Conservation (phyloP, 2,113 vertebrate genomes). For the Melierax canorus region DNA sequence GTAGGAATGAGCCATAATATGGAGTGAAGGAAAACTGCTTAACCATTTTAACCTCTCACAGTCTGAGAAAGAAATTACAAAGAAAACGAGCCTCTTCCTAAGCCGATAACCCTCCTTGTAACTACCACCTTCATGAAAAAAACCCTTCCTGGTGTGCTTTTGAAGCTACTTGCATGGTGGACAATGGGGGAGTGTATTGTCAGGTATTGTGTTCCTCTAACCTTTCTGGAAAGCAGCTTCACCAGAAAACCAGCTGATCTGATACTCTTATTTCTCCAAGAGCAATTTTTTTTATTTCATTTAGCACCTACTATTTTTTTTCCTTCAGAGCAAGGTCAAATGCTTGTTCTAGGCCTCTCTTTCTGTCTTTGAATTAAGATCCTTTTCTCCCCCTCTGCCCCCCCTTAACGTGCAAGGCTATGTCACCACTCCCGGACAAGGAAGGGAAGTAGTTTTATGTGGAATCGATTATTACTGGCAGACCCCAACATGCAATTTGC, state of each 20-base stretch:
- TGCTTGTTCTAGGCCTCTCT: not conserved
- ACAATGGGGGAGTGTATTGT: not conserved
- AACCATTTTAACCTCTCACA: constrained; percentile 60
- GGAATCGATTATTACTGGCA: not conserved
- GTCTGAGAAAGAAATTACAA: constrained; percentile 38
- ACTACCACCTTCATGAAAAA: not conserved
- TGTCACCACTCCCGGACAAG: not conserved
- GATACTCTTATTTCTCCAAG: constrained; percentile 11
- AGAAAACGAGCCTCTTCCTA: constrained; percentile 11
- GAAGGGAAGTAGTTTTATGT: constrained; percentile 14
- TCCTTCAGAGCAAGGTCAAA: constrained; percentile 35
- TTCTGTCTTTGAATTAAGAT: constrained; percentile 37
- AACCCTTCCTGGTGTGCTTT: not conserved
- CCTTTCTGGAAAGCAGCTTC: not conserved
- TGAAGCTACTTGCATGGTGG: not conserved
- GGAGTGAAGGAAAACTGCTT: constrained; percentile 47
- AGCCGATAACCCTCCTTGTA: not conserved
- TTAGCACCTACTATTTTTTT: not conserved
- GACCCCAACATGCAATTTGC: not conserved
- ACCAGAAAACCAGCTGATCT: constrained; percentile 4
- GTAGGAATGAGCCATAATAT: constrained; percentile 53
- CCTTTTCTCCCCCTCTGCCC: not conserved
- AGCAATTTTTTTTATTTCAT: not conserved
- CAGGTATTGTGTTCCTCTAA: not conserved
- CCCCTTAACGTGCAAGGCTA: not conserved